These are phyloP conservation scores for Dicranocentrus wangi DNA, from an alignment of 2,888 invertebrate species.

Conservation along the genomic window DNA sequence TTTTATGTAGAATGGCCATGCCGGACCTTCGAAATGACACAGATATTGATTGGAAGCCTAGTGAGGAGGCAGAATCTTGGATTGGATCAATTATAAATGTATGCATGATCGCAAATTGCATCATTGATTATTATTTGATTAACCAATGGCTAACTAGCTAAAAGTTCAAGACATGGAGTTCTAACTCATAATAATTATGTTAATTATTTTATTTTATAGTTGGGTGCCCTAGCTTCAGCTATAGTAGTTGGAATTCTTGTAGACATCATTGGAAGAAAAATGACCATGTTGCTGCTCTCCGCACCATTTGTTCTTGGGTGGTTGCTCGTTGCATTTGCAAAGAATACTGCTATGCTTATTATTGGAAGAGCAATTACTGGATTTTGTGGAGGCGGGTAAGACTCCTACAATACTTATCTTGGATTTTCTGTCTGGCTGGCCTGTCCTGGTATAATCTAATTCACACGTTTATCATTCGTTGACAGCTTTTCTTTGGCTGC, in stretches of 20 bases:
- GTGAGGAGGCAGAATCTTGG: slow-evolving; percentile 50
- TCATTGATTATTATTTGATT: too few species aligned
- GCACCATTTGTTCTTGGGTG: slow-evolving; percentile 79
- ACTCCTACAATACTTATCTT: neutral
- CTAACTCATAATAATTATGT: too few species aligned
- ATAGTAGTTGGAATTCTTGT: slow-evolving; percentile 66
- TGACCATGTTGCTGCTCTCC: slow-evolving; percentile 68
- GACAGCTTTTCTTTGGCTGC: slow-evolving; percentile 82
- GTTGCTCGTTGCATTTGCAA: slow-evolving; percentile 85
- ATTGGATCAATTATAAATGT: slow-evolving; percentile 64
- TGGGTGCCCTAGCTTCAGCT: slow-evolving; percentile 68
- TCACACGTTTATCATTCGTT: neutral
- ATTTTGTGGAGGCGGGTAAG: slow-evolving; percentile 68
- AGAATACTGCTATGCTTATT: slow-evolving; percentile 83
- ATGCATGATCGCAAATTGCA: too few species aligned
- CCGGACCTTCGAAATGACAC: slow-evolving; percentile 24
- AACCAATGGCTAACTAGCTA: too few species aligned
- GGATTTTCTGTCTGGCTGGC: too few species aligned
- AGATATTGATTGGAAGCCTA: neutral
- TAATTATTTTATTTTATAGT: slow-evolving; percentile 35
- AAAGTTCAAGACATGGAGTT: too few species aligned
- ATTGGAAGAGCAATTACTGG: slow-evolving; percentile 84
- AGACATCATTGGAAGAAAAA: slow-evolving; percentile 68
- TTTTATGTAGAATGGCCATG: slow-evolving; percentile 40
- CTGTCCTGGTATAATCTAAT: too few species aligned